These are phyloP conservation scores for Leptobrachium ailaonicum DNA, from an alignment of 2,113 vertebrate species.

Conservation along the genomic window DNA sequence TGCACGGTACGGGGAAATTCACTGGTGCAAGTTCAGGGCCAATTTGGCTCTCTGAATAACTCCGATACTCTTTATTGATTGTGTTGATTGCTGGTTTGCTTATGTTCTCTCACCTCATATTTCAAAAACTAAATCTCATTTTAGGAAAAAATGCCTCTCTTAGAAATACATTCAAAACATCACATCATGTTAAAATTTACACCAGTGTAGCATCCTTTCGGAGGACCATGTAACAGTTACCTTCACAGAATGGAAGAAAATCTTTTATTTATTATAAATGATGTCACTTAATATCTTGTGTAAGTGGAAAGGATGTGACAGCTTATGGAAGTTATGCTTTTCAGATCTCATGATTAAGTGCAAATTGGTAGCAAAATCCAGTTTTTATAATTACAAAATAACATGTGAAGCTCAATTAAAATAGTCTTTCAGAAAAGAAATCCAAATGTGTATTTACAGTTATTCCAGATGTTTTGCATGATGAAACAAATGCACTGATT, in stretches of 20 bases:
- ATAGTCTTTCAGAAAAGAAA: slow-evolving; percentile 57
- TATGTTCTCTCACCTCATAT: too few species aligned
- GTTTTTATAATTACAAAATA: slow-evolving; percentile 56
- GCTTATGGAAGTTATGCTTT: slow-evolving; percentile 25
- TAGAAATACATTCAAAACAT: too few species aligned
- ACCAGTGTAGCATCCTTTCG: too few species aligned
- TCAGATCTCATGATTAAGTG: slow-evolving; percentile 36
- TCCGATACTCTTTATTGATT: too few species aligned
- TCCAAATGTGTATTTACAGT: slow-evolving; percentile 49
- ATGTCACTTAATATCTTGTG: slow-evolving; percentile 19
- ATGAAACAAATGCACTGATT: slow-evolving; percentile 60
- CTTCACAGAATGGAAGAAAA: neutral
- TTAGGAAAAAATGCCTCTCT: too few species aligned
- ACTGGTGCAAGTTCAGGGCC: too few species aligned
- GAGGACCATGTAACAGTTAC: too few species aligned
- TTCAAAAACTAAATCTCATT: too few species aligned
- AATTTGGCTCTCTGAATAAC: too few species aligned
- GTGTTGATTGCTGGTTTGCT: too few species aligned
- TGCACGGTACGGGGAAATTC: too few species aligned
- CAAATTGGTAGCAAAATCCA: slow-evolving; percentile 59
- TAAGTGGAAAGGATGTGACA: slow-evolving; percentile 29
- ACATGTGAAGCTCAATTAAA: slow-evolving; percentile 55
- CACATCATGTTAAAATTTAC: too few species aligned
- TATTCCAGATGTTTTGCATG: slow-evolving; percentile 63
- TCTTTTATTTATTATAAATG: slow-evolving; percentile 20